Conservation (phyloP, 2,888 invertebrate species). For the Arctia plantaginis region DNA sequence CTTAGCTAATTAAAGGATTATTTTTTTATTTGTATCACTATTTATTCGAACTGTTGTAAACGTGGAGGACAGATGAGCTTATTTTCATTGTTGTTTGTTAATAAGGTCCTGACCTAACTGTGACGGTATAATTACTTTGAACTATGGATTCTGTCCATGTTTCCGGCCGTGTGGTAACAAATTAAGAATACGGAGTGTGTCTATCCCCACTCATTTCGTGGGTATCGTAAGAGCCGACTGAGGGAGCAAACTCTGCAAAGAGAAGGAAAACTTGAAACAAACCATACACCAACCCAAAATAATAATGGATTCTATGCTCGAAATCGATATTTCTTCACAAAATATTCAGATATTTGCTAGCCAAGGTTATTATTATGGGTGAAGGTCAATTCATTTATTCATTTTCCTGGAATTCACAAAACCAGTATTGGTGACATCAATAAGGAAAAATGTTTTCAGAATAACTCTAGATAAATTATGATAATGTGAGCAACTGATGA, state of each 20-base stretch:
- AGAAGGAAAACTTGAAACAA: too few species aligned
- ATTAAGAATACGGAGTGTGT: too few species aligned
- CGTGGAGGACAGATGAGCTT: background rate
- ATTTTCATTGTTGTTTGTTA: background rate
- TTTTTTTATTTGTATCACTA: background rate
- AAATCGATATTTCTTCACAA: background rate
- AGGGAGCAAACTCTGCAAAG: too few species aligned
- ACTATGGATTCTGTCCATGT: background rate
- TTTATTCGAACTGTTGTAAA: background rate
- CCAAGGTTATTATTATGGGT: conserved; percentile 4
- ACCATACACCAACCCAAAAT: too few species aligned
- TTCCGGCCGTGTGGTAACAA: too few species aligned
- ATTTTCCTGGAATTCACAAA: conserved; percentile 4
- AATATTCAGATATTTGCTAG: background rate
- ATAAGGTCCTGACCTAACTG: background rate
- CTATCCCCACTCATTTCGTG: too few species aligned
- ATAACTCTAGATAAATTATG: background rate
- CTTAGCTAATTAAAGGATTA: background rate
- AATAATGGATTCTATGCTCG: background rate
- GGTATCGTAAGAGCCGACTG: too few species aligned
- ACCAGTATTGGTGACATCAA: background rate
- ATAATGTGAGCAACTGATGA: background rate
- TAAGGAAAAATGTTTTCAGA: conserved; percentile 8
- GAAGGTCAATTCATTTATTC: conserved; percentile 3
- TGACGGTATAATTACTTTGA: background rate